These are phyloP conservation scores for Tympanuchus pallidicinctus DNA, from an alignment of 2,113 vertebrate species.

Conservation along the genomic window DNA sequence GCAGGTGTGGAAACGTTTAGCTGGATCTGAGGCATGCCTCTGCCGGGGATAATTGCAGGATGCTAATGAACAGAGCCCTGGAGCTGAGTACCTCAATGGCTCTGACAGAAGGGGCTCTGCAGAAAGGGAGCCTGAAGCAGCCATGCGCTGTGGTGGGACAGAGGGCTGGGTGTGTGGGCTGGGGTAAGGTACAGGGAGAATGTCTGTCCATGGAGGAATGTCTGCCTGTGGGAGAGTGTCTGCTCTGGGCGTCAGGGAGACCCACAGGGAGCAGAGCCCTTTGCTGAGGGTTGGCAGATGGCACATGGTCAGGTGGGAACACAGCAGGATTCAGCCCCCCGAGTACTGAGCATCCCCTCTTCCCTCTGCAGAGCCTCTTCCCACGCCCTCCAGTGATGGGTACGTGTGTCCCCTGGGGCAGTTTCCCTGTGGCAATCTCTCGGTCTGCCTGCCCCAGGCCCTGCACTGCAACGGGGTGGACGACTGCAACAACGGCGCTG, in stretches of 20 bases:
- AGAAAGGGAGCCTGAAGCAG: neutral
- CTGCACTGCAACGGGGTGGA: conserved; percentile 74
- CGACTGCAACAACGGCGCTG: conserved; percentile 76
- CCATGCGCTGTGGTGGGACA: too few relatives aligned
- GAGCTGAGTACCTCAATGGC: neutral
- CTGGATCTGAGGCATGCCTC: neutral
- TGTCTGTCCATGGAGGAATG: too few relatives aligned
- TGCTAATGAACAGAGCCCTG: neutral
- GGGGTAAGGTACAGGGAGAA: too few relatives aligned
- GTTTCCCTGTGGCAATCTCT: conserved; percentile 77
- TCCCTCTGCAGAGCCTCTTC: neutral
- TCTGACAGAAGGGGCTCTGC: neutral
- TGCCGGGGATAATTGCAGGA: neutral
- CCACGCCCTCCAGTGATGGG: neutral
- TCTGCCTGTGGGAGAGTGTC: neutral
- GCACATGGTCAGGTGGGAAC: neutral
- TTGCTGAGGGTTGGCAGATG: neutral
- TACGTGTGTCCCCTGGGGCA: conserved; percentile 73
- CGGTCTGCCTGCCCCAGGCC: conserved; percentile 75
- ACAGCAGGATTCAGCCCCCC: neutral
- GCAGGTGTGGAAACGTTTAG: neutral
- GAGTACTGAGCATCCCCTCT: neutral
- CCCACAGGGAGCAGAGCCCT: neutral
- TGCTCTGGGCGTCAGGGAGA: neutral
- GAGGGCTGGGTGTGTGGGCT: too few relatives aligned